A percentile compares a stretch with the other conserved stretches of the same genome.
Conservation (phyloP, 2,113 vertebrate genomes). For the Trogon melanurus region DNA sequence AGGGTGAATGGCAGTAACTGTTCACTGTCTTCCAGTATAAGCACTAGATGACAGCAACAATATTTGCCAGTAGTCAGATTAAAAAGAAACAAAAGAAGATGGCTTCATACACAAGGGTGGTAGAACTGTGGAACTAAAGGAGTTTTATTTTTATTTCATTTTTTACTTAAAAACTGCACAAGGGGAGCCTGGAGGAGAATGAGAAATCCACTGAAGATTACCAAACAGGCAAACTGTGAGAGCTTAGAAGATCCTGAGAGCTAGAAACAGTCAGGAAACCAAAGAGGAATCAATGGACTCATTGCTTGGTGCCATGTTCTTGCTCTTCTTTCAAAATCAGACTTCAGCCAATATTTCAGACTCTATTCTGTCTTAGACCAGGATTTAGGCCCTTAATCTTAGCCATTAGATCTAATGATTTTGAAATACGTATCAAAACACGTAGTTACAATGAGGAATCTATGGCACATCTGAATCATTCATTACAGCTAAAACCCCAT, state of each 20-base stretch:
- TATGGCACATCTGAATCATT: background rate
- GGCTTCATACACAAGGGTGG: background rate
- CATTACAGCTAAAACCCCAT: background rate
- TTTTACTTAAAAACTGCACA: background rate
- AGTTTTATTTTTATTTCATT: background rate
- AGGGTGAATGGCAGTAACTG: background rate
- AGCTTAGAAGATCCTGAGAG: background rate
- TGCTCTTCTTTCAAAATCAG: background rate
- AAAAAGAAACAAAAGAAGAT: background rate
- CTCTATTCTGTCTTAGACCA: background rate
- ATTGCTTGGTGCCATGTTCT: background rate
- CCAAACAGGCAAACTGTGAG: background rate
- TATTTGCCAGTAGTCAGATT: background rate
- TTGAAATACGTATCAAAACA: background rate
- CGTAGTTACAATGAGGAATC: background rate
- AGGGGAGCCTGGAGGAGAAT: background rate
- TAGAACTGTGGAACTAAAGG: background rate
- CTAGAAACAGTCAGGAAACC: background rate
- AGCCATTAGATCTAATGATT: background rate
- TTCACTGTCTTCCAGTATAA: background rate
- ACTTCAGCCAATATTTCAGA: background rate
- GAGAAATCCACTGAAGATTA: background rate
- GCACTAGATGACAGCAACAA: background rate
- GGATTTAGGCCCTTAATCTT: background rate
- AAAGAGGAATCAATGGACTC: background rate